Percentiles rank a stretch among this genome's conserved stretches.
These are phyloP conservation scores for Bovichtus diacanthus DNA, from an alignment of 2,797 vertebrate species.

Conservation along the genomic window DNA sequence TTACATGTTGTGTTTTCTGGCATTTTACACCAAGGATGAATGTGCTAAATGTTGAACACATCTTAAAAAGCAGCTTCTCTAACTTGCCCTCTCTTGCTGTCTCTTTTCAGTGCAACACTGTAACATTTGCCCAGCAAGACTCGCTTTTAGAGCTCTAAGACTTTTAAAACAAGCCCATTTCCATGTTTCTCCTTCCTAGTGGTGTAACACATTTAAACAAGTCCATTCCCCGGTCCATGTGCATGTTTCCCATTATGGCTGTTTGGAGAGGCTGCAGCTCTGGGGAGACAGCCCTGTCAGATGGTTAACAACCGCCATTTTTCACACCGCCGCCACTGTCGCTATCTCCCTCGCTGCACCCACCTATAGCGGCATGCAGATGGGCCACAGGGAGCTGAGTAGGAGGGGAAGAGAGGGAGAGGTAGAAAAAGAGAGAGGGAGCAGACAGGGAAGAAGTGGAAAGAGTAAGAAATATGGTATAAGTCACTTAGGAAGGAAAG, in stretches of 20 bases:
- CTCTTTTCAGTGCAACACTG: slow-evolving; percentile 11
- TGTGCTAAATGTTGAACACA: background rate
- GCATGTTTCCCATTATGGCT: slow-evolving; percentile 80
- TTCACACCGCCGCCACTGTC: slow-evolving; percentile 75
- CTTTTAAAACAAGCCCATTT: slow-evolving; percentile 66
- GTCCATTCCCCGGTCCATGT: slow-evolving; percentile 66
- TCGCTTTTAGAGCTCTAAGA: slow-evolving; percentile 33
- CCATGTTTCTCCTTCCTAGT: slow-evolving; percentile 43
- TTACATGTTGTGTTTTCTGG: background rate
- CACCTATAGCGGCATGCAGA: slow-evolving; percentile 78
- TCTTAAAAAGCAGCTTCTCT: slow-evolving; percentile 9
- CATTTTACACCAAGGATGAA: background rate
- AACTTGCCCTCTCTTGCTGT: background rate
- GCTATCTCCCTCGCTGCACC: slow-evolving; percentile 70
- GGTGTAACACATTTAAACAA: slow-evolving; percentile 75
- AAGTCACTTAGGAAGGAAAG: slow-evolving; percentile 43
- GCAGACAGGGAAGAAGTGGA: slow-evolving; percentile 30
- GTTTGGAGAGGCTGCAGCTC: slow-evolving; percentile 80
- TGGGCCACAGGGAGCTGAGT: slow-evolving; percentile 57
- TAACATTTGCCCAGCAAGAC: slow-evolving; percentile 14
- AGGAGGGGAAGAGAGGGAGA: slow-evolving; percentile 17
- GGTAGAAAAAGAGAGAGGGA: background rate
- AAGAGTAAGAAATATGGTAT: slow-evolving; percentile 45
- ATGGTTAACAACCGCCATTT: slow-evolving; percentile 83
- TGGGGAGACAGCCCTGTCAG: slow-evolving; percentile 80